Base-by-base conservation (phyloP, 2,888 invertebrate genomes). In the Lycaena phlaeas region DNA sequence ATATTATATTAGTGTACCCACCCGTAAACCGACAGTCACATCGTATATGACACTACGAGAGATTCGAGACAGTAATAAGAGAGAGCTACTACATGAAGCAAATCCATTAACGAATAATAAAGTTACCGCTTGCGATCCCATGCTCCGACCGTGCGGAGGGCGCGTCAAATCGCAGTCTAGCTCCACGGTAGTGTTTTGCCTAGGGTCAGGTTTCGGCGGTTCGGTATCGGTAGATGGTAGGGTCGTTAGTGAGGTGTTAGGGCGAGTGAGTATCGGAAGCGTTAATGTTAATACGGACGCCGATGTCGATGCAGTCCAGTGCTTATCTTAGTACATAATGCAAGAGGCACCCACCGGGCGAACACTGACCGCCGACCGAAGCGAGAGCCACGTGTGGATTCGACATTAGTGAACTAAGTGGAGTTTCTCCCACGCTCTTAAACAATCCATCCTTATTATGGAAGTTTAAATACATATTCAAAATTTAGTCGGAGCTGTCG, bases 1-100 rank as follows among this genome's bases (percentile, higher is more conserved):
- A 77, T 71, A 79, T 79, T 78, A 77, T 71, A 79, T 79, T 78
- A 81, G 79, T 78, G 79, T 79, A 81, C 82, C 81, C 81, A 82
- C 79, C 81, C 81, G 68, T 70, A 54, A 68, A 76, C 76, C 77
- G 79, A 76, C 75, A 73, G 66, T 71, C 74, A 68, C 73, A 68
- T 69, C 59, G 60, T n/a, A n/a, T 52, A 61, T 70, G 73, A 77
- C 72, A 77, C 81, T 79, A 79, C 78, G 68, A 77, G 74, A 75
- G 76, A 74, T 72, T 76, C 75, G 79, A 79, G 76, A 81, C 79
- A 77, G 78, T 75, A 71, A 78, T n/a, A n/a, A n/a, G 72, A 72
- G 66, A 77, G 81, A 81, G 78, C 81, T 76, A 81, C 81, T 79
- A 79, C 79, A 77, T 59, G 73, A 79, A 81, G 81, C 81, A 68